Base-by-base conservation (phyloP, 2,797 vertebrate genomes). In the Chromobotia macracanthus region DNA sequence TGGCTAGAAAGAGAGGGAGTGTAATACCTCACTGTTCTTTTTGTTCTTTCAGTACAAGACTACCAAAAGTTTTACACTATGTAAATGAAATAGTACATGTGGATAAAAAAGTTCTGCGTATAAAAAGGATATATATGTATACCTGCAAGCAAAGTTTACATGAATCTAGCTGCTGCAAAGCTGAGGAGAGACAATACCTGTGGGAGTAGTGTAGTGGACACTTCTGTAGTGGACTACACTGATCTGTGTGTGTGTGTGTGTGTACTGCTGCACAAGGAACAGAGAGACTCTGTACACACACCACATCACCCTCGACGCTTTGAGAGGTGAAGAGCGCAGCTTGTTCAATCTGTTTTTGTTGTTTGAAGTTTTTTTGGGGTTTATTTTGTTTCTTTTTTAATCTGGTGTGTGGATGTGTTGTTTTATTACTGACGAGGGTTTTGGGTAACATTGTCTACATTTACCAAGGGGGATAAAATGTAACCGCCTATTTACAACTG, bases 401-500 rank as follows among this genome's bases (percentile, higher is more conserved):
- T 93, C 92, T 93, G 93, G 94, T 92, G 92, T 95, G 92, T 89
- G 91, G 93, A 96, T 91, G 84, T 89, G 93, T 93, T 95, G 95
- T 97, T 96, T 95, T 94, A 91, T 94, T 91, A 92, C 89, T 90
- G 91, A 92, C 80, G 89, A 93, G 53, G 93, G 93, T 89, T 91
- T 86, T 10, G 10, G 90, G 93, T 95, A 94, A 94, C 92, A 90
- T 92, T 90, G 92, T 93, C 95, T 96, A 94, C 95, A 90, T 96
- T 96, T 95, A 91, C 70, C 56, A 58, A 80, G 88, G 56, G 51
- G 61, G 5, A 70, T 44, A 93, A 65, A 90, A 95, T 95, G 94
- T 95, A 96, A 95, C 94, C 83, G 91, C 93, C 93, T 96, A 98
- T 97, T 97, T 97, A 96, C 95, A 96, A 90, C 96, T 94, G 91